A percentile compares a stretch with the other conserved stretches of the same genome.
phyloP scores from a whole-genome alignment of 2,797 vertebrate genomes.

The Amphiprion clarkii region DNA sequence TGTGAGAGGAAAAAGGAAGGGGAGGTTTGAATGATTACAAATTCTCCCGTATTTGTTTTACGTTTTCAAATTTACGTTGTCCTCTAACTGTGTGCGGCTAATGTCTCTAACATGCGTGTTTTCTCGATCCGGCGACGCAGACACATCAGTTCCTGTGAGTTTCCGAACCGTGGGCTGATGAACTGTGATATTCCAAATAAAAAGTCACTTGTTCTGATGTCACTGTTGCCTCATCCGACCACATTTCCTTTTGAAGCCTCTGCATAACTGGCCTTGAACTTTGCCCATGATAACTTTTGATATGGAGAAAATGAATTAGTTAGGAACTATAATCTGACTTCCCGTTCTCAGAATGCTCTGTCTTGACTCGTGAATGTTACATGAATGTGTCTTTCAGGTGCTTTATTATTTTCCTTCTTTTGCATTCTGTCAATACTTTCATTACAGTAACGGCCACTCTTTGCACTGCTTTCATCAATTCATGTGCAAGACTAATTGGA shows the following conservation, averaged over 20 bases:
- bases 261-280: slow-evolving; percentile 64
- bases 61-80: slow-evolving; percentile 20
- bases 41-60: slow-evolving; percentile 44
- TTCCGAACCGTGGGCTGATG: slow-evolving; percentile 53
- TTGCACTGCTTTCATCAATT: slow-evolving; percentile 39
- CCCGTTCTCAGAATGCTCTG: slow-evolving; percentile 31
- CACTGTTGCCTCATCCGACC: slow-evolving; percentile 77
- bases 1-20: slow-evolving; percentile 12
- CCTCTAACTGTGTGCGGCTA: slow-evolving; percentile 16
- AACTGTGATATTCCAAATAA: slow-evolving; percentile 78
- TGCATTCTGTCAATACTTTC: slow-evolving; percentile 27
- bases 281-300: slow-evolving; percentile 71
- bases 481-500: slow-evolving; percentile 29
- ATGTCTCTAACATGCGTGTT: slow-evolving; percentile 50
- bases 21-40: slow-evolving; percentile 9
- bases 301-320: slow-evolving; percentile 59
- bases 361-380: slow-evolving; percentile 23
- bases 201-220: slow-evolving; percentile 78
- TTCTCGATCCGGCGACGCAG: slow-evolving; percentile 13
- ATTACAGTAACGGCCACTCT: slow-evolving; percentile 16
- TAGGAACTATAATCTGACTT: slow-evolving; percentile 55
- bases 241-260: slow-evolving; percentile 72
- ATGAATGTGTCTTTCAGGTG: not conserved
- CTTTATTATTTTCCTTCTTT: slow-evolving; percentile 9
- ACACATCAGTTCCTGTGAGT: slow-evolving; percentile 34